Base-by-base conservation (phyloP, 2,888 invertebrate genomes). In the Pandemis heparana region DNA sequence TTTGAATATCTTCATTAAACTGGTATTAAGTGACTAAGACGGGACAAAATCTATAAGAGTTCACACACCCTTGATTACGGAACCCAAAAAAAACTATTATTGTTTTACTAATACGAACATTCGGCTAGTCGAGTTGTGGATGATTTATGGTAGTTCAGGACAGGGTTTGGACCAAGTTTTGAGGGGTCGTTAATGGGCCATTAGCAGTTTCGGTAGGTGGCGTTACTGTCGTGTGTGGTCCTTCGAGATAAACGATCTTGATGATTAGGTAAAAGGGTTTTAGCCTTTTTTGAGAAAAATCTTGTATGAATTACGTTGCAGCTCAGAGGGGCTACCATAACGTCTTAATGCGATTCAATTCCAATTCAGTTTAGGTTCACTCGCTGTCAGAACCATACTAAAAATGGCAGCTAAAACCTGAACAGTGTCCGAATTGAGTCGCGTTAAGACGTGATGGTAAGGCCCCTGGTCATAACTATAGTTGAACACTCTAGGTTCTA, bases 121-220 rank as follows among this genome's bases (percentile, higher is more conserved):
- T 64, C n/a, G 61, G 41, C 61, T 16, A 62, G 39, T 14, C 63
- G 23, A 23, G 63, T 46, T 32, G 48, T 62, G 23, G 61, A 71
- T 61, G 61, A 71, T 71, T 67, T 67, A 71, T 71, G 61, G 41
- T 56, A 62, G 71, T 71, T 65, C 61, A 8, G 60, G 61, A 65
- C 62, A n/a, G 14, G 48, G 66, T 12, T 32, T 7, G 53, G 53
- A 18, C 38, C 59, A 71, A 71, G 53, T 71, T 71, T 71, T 43
- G 61, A 67, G 53, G 66, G 66, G 38, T 39, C 61, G 65, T n/a
- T 71, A 71, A 71, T 67, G 71, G 41, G 7, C 51, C 71, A 71
- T 71, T 71, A 66, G 71, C 12, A 32, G 23, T 23, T 53, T 23
- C 56, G 56, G 56, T 23, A 56, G 56, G 23, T 56, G 56, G 18